Conservation (phyloP, 2,888 invertebrate genomes). For the Microplitis manilae region DNA sequence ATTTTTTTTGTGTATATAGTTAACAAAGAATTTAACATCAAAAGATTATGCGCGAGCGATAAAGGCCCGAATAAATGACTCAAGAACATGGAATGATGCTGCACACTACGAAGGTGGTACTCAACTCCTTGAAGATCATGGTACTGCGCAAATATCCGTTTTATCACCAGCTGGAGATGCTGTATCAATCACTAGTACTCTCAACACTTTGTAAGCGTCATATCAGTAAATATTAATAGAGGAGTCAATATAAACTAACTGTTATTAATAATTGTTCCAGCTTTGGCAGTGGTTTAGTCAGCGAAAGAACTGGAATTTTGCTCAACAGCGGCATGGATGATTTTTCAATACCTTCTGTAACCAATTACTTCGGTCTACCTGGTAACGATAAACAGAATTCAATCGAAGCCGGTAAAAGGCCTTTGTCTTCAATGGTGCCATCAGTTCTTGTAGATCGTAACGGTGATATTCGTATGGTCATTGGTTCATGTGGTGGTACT, state of each 20-base stretch:
- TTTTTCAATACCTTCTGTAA: conserved; percentile 81
- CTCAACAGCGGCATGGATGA: conserved; percentile 94
- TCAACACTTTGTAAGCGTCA: conserved; percentile 83
- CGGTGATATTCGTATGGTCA: conserved; percentile 78
- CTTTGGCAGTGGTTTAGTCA: conserved; percentile 86
- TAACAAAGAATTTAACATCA: conserved; percentile 76
- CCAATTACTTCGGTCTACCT: conserved; percentile 81
- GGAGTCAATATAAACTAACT: too few species aligned
- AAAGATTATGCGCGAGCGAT: conserved; percentile 76
- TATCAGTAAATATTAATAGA: not conserved
- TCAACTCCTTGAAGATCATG: conserved; percentile 79
- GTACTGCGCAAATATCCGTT: conserved; percentile 92
- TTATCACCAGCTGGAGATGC: conserved; percentile 91
- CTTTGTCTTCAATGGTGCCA: conserved; percentile 94
- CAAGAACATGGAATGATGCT: conserved; percentile 78
- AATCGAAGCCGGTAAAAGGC: conserved; percentile 85
- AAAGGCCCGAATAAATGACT: conserved; percentile 72
- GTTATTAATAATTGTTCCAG: conserved; percentile 71
- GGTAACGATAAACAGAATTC: conserved; percentile 88
- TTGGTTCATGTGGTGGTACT: conserved; percentile 93
- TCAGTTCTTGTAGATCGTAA: conserved; percentile 80
- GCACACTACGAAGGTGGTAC: conserved; percentile 82
- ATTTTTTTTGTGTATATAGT: not conserved
- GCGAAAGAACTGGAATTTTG: conserved; percentile 84
- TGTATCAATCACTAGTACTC: conserved; percentile 91